These are phyloP conservation scores for Agapornis canus DNA, from an alignment of 2,797 vertebrate genomes.

Conservation along the genomic window DNA sequence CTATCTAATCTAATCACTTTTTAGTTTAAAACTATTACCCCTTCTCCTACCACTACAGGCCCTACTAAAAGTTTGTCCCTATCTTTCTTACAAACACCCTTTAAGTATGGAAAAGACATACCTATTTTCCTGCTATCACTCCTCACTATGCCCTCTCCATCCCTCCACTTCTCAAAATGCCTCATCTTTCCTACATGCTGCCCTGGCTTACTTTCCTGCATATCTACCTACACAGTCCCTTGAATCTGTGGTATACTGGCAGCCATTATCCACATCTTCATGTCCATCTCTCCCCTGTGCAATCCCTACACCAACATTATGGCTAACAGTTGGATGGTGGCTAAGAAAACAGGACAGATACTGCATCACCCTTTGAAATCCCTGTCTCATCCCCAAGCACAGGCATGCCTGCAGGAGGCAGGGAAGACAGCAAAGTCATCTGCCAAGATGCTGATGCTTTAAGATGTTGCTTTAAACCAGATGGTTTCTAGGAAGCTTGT, in stretches of 20 bases:
- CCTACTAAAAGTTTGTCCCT: background rate
- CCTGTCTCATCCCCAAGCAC: background rate
- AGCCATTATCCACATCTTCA: background rate
- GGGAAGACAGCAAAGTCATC: background rate
- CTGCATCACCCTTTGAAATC: background rate
- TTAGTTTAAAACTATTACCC: background rate
- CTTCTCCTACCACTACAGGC: background rate
- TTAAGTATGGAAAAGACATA: background rate
- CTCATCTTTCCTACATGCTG: background rate
- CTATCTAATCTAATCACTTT: background rate
- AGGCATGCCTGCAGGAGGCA: background rate
- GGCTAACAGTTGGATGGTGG: background rate
- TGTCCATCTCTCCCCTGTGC: background rate
- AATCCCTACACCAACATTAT: background rate
- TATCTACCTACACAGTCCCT: background rate
- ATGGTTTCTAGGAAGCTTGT: background rate
- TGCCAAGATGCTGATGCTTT: background rate
- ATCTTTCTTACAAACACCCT: background rate
- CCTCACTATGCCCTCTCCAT: background rate
- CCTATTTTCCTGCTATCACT: background rate
- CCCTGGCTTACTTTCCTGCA: background rate
- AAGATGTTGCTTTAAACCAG: background rate
- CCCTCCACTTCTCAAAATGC: background rate
- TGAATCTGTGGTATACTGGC: fast-evolving
- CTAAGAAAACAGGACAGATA: background rate